phyloP scores from a whole-genome alignment of 2,797 vertebrate species.

The Mycteria americana region DNA sequence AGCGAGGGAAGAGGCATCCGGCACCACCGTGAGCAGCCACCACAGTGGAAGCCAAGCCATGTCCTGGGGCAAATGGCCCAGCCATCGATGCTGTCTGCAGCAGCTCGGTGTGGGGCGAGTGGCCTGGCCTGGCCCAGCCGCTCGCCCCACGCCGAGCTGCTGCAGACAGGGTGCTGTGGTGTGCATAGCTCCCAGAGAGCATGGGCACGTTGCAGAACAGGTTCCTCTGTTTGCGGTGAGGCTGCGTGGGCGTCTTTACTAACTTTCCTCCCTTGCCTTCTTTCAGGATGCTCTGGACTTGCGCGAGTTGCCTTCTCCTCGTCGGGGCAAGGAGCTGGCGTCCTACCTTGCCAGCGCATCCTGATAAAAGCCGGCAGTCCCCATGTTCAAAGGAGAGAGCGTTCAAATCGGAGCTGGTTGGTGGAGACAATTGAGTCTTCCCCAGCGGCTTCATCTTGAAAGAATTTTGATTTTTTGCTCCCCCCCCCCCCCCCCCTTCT shows the following conservation, averaged over 20 bases:
- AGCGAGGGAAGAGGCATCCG: background rate
- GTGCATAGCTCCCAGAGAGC: background rate
- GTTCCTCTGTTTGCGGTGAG: constrained; percentile 23
- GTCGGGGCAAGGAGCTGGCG: background rate
- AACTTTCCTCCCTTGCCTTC: constrained; percentile 48
- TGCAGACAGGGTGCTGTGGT: background rate
- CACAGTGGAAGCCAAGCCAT: background rate
- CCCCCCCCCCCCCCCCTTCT: background rate
- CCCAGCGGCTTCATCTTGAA: constrained; percentile 61
- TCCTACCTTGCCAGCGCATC: background rate
- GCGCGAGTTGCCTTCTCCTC: background rate
- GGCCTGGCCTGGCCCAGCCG: background rate
- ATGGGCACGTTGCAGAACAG: constrained; percentile 32
- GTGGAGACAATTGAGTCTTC: constrained; percentile 46
- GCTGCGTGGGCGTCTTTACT: constrained; percentile 34
- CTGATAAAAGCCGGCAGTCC: constrained; percentile 4
- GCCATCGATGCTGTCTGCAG: background rate
- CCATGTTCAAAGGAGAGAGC: background rate
- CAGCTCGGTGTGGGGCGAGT: accelerated
- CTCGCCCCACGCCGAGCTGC: accelerated
- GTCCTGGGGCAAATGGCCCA: background rate
- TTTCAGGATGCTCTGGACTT: constrained; percentile 35
- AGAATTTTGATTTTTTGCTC: constrained; percentile 14
- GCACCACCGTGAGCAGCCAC: background rate
- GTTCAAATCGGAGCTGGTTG: background rate